Conservation (phyloP, 2,113 vertebrate species). For the Pelusios castaneus region DNA sequence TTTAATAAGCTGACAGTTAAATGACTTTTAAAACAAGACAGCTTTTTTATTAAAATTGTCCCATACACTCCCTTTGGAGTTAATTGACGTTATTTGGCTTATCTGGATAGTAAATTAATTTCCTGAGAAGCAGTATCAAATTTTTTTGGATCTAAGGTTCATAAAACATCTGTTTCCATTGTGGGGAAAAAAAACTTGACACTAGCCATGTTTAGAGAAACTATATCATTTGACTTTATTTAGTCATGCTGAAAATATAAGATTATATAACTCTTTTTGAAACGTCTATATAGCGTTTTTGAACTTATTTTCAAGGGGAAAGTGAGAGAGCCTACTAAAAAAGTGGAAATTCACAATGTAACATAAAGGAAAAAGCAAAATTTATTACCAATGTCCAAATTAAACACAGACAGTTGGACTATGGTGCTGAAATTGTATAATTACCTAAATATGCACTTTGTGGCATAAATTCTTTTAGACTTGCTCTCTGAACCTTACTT, state of each 20-base stretch:
- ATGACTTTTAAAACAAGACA: background rate
- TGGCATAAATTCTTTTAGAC: background rate
- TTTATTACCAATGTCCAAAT: background rate
- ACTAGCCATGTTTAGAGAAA: no score
- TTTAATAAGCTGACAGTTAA: background rate
- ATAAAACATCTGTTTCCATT: no score
- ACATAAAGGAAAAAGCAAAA: background rate
- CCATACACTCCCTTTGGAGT: background rate
- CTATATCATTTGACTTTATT: no score
- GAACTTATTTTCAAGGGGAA: no score
- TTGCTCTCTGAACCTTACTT: background rate
- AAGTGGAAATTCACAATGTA: background rate
- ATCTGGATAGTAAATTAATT: no score
- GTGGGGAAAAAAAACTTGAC: no score
- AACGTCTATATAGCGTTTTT: background rate
- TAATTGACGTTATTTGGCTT: no score
- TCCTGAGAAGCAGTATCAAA: no score
- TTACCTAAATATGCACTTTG: background rate
- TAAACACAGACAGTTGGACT: background rate
- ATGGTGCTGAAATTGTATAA: background rate
- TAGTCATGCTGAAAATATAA: no score
- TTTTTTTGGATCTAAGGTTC: no score
- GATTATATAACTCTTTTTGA: background rate
- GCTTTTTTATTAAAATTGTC: background rate
- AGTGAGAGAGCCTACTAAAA: no score